A percentile compares a stretch with the other conserved stretches of the same genome.
Evolutionary conservation across 2,888 invertebrate species (phyloP).

Genomic region (Gymnoscelis rufifasciata): DNA sequence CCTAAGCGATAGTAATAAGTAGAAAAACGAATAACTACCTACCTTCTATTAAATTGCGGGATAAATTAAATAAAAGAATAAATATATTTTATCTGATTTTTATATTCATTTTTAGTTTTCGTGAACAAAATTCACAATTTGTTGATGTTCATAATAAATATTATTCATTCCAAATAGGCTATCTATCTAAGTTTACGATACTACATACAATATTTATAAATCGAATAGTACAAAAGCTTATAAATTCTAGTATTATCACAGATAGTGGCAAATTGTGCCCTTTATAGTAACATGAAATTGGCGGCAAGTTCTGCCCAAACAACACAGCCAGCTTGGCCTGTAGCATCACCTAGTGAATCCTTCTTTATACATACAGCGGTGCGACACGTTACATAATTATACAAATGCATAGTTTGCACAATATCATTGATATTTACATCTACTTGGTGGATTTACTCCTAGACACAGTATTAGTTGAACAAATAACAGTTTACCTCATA

Average conservation of each 20-base stretch:
- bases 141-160: slow-evolving; percentile 71
- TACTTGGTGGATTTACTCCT: slow-evolving; percentile 5
- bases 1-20: too few relatives aligned
- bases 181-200: slow-evolving; percentile 28
- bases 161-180: slow-evolving; percentile 40
- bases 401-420: slow-evolving; percentile 13
- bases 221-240: slow-evolving; percentile 41
- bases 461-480: neutral
- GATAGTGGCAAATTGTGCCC: slow-evolving; percentile 66
- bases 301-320: slow-evolving; percentile 60
- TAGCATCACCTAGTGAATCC: slow-evolving; percentile 31
- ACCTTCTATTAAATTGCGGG: too few relatives aligned
- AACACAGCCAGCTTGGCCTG: slow-evolving; percentile 67
- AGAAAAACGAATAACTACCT: too few relatives aligned
- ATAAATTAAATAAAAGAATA: slow-evolving; percentile 19
- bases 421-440: slow-evolving; percentile 9
- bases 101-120: slow-evolving; percentile 70
- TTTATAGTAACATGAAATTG: slow-evolving; percentile 60
- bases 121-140: slow-evolving; percentile 57
- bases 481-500: neutral
- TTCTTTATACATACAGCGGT: slow-evolving; percentile 10
- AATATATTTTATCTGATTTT: slow-evolving; percentile 45
- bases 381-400: slow-evolving; percentile 9
- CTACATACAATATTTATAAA: slow-evolving; percentile 33
- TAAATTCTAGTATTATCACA: slow-evolving; percentile 73